phyloP scores from a whole-genome alignment of 2,113 vertebrate species.

The Cottus gobio region DNA sequence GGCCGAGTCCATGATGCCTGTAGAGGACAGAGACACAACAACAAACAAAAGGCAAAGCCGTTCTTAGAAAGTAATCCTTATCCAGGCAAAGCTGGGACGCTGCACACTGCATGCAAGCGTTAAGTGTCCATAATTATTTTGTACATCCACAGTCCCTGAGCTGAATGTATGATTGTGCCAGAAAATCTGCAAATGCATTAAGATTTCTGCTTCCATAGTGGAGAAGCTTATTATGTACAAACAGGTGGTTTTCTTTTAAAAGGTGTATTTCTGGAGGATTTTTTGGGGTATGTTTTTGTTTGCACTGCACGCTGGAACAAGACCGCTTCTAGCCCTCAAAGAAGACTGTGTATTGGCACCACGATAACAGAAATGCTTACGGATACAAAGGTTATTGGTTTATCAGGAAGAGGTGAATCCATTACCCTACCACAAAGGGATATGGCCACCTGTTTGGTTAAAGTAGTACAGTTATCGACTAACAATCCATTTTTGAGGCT shows the following conservation, averaged over 20 bases:
- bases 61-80: conserved; percentile 79
- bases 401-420: conserved; percentile 52
- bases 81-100: conserved; percentile 54
- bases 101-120: conserved; percentile 60
- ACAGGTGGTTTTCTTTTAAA: neutral
- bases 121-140: conserved; percentile 45
- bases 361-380: conserved; percentile 33
- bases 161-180: conserved; percentile 58
- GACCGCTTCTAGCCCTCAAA: conserved; percentile 7
- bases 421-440: conserved; percentile 38
- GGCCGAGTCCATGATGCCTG: conserved; percentile 99
- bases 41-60: conserved; percentile 83
- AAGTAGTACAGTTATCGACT: conserved; percentile 43
- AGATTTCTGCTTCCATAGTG: neutral
- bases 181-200: conserved; percentile 23
- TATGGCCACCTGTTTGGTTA: conserved; percentile 20
- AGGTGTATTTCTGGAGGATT: neutral
- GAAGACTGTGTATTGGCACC: conserved; percentile 24
- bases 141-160: conserved; percentile 50
- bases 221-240: conserved; percentile 17
- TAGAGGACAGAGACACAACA: conserved; percentile 95
- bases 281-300: neutral
- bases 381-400: conserved; percentile 63
- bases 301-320: conserved; percentile 12
- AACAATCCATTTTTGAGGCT: conserved; percentile 33